These are phyloP conservation scores for Uloborus diversus DNA, from an alignment of 1,140 invertebrate species.

Conservation along the genomic window DNA sequence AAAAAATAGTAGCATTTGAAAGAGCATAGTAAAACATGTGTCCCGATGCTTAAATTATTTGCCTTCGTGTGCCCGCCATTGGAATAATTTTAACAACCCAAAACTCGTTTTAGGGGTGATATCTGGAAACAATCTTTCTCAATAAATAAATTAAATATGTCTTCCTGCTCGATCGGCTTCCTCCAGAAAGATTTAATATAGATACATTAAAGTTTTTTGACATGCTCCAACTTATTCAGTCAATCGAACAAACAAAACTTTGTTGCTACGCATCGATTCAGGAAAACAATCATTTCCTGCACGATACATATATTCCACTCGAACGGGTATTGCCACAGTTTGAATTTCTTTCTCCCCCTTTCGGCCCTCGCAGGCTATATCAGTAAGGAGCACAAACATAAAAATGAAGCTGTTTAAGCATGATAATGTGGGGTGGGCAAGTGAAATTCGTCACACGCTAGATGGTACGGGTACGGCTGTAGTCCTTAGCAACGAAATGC, in stretches of 20 bases:
- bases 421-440: slow-evolving; percentile 35
- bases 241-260: slow-evolving; percentile 26
- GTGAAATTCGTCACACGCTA: slow-evolving; percentile 41
- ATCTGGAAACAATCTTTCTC: no score
- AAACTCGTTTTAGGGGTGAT: no score
- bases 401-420: slow-evolving; percentile 31
- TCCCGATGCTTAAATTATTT: no score
- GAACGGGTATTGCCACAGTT: not conserved
- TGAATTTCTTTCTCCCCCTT: not conserved
- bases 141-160: no score
- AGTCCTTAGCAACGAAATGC: slow-evolving; percentile 44
- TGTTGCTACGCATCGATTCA: slow-evolving; percentile 47
- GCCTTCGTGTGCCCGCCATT: no score
- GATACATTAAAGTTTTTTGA: no score
- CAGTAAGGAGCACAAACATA: not conserved
- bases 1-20: no score
- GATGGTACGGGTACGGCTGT: slow-evolving; percentile 36
- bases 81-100: no score
- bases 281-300: slow-evolving; percentile 26
- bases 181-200: no score
- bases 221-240: no score
- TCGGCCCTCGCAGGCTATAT: not conserved
- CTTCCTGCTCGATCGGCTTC: no score
- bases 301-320: not conserved
- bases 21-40: no score